A percentile compares a stretch with the other conserved stretches of the same genome.
These are phyloP conservation scores for Drosophila tropicalis DNA, from an alignment of 1,140 invertebrate genomes.

Conservation along the genomic window DNA sequence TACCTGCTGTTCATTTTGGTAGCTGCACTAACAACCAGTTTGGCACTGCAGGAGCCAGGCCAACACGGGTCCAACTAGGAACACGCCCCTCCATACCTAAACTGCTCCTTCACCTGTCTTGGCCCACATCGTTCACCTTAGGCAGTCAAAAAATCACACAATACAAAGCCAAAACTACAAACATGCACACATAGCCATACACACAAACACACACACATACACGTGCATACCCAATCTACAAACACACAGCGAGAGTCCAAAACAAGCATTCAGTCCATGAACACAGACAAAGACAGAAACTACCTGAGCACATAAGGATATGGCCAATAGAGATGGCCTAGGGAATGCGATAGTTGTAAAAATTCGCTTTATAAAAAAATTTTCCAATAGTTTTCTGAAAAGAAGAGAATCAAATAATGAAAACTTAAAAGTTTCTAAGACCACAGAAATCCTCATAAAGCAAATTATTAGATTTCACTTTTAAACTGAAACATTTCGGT, in stretches of 20 bases:
- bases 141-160: conserved; percentile 70
- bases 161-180: conserved; percentile 74
- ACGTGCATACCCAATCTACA: background rate
- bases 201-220: conserved; percentile 4
- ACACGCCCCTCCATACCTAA: conserved; percentile 12
- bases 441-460: too few species aligned
- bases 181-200: conserved; percentile 44
- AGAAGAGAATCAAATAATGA: too few species aligned
- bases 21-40: conserved; percentile 63
- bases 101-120: background rate
- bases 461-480: too few species aligned
- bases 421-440: too few species aligned
- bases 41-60: conserved; percentile 52
- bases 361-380: too few species aligned
- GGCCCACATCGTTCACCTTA: conserved; percentile 28
- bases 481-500: too few species aligned
- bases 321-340: conserved; percentile 8
- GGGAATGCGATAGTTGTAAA: background rate
- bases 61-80: conserved; percentile 31
- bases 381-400: too few species aligned
- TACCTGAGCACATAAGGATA: conserved; percentile 1
- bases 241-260: conserved; percentile 3
- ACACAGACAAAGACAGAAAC: background rate
- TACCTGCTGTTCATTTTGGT: conserved; percentile 61
- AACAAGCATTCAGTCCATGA: conserved; percentile 25